Evolutionary conservation across 1,140 invertebrate species (phyloP), one percentile per base, ranked within the genome.

Genomic region (Drosophila ohnishii): DNA sequence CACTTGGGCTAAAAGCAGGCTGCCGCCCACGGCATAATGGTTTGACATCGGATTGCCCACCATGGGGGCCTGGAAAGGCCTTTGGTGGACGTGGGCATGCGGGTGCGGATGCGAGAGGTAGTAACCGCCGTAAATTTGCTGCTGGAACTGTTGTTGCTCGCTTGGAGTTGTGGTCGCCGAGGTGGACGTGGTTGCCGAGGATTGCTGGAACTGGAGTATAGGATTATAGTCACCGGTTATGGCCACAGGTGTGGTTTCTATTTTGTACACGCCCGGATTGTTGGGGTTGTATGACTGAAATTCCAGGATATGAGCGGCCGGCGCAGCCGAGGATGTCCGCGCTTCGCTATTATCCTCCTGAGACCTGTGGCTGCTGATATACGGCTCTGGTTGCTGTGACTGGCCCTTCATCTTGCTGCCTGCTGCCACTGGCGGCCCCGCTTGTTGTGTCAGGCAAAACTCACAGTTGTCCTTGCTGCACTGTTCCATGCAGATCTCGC

Each of bases 231-330:
- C 91, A 2, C 90, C 90, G 0, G 91, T 92, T 10, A 92, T 92
- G 47, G 91, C 91, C 11, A 92, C 91, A 0, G 91, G 91, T 3
- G 91, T 92, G 0, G 91, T 92, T 44, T 92, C 91, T 13, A 92
- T 91, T 75, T 92, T 92, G 44, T 90, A 92, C 10, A 92, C 90
- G 10, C 90, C 91, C 10, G 91, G 91, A 78, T 92, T 92, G 22
- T 91, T 92, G 5, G 91, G 91, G 67, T 92, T 92, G 63, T 92
- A 92, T 0, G 91, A 92, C 57, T 92, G 91, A 65, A 91, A 92
- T 56, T 92, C 91, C 4, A 92, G 70, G 35, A 92, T 90, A 40
- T 91, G 87, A 0, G 90, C 85, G 1, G 83, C 71, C 7, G 78
- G 90, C 6, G 83, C 39, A 9, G 32, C 9, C 51, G 75, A 44